Conservation (phyloP, 2,113 vertebrate genomes). For the Phodopus roborovskii region DNA sequence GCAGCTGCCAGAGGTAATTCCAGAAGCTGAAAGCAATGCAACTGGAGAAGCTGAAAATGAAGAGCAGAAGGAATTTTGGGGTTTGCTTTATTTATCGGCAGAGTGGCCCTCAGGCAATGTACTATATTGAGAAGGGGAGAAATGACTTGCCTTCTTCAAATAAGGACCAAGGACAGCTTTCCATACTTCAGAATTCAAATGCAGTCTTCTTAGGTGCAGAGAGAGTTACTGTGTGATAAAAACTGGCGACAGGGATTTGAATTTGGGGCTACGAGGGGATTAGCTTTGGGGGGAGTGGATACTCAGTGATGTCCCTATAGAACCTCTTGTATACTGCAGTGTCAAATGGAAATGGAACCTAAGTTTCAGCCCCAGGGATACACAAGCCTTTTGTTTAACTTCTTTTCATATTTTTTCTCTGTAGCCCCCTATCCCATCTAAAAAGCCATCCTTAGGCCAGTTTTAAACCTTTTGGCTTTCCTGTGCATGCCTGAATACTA, state of each 20-base stretch:
- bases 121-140: slow-evolving; percentile 1
- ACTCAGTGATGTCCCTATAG: background rate
- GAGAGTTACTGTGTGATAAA: background rate
- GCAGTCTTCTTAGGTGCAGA: background rate
- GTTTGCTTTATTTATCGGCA: slow-evolving; percentile 12
- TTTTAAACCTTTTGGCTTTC: background rate
- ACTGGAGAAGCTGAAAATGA: background rate
- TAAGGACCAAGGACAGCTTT: background rate
- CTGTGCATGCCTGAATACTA: background rate
- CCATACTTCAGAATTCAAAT: background rate
- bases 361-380: background rate
- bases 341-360: background rate
- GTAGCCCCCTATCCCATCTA: background rate
- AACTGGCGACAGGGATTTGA: background rate
- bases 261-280: background rate
- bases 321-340: background rate
- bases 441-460: rapidly evolving
- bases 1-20: slow-evolving; percentile 5
- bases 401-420: background rate
- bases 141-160: slow-evolving; percentile 50
- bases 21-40: background rate
- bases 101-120: background rate
- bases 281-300: background rate
- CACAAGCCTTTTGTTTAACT: background rate
- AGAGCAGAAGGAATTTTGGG: background rate